These are phyloP conservation scores for Myotis brandtii DNA, from an alignment of 2,113 vertebrate species.

Conservation along the genomic window DNA sequence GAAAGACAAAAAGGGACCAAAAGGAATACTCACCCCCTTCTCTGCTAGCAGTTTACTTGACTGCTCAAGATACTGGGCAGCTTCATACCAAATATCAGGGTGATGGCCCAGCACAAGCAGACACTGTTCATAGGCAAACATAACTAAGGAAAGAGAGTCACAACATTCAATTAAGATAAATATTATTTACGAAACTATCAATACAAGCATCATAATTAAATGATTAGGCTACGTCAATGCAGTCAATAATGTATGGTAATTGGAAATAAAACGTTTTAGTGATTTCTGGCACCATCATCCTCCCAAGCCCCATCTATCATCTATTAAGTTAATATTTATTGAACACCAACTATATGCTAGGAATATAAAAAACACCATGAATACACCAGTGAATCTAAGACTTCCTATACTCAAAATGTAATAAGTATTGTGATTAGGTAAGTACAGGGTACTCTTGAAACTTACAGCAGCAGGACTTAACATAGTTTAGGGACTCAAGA, in stretches of 20 bases:
- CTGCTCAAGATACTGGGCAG: slow-evolving; percentile 98
- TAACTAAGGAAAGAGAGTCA: slow-evolving; percentile 87
- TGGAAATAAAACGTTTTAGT: slow-evolving; percentile 50
- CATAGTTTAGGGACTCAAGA: slow-evolving; percentile 9
- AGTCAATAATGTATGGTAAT: slow-evolving; percentile 29
- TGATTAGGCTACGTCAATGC: slow-evolving; percentile 1
- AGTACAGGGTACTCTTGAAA: not conserved
- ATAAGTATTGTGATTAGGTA: not conserved
- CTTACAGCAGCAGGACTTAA: not conserved
- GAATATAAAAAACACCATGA: not conserved
- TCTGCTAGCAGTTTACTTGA: slow-evolving; percentile 98
- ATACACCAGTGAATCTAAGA: not conserved
- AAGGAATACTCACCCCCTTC: slow-evolving; percentile 92
- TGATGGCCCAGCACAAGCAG: slow-evolving; percentile 98
- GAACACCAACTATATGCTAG: not conserved
- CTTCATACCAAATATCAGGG: slow-evolving; percentile 99
- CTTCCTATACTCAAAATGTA: slow-evolving; percentile 17
- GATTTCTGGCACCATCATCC: not conserved
- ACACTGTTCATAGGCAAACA: slow-evolving; percentile 99
- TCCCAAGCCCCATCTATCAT: not conserved
- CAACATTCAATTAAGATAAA: slow-evolving; percentile 50
- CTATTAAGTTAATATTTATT: slow-evolving; percentile 56
- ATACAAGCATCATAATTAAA: slow-evolving; percentile 11
- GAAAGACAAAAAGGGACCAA: not conserved
- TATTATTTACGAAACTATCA: slow-evolving; percentile 12